Evolutionary conservation across 30 jellyfish, hydroid and myxozoan genomes (phyloP).

Genomic region (Turritopsis rubra): DNA sequence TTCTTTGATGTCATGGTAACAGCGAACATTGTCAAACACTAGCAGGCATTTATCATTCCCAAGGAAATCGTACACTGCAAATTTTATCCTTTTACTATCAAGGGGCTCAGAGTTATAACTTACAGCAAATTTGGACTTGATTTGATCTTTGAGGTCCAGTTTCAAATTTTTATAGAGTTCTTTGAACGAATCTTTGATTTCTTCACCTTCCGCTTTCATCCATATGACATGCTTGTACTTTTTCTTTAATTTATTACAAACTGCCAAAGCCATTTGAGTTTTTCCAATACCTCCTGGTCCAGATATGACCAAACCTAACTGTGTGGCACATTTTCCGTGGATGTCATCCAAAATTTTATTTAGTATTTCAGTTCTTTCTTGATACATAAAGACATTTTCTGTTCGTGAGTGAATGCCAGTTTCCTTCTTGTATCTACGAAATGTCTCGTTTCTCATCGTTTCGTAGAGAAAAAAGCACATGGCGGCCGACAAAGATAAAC

Average conservation of each 20-base stretch:
- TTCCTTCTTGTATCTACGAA: background rate
- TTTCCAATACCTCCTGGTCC: background rate
- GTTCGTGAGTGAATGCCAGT: background rate
- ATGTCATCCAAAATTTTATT: background rate
- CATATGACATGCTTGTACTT: background rate
- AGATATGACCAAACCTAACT: background rate
- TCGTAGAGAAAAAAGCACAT: background rate
- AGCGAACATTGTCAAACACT: background rate
- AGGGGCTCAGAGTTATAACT: background rate
- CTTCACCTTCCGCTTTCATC: background rate
- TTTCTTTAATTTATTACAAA: background rate
- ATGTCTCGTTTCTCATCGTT: background rate
- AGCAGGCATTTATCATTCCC: background rate
- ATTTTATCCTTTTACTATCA: background rate
- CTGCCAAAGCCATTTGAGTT: background rate
- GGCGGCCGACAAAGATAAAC: background rate
- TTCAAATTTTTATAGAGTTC: background rate
- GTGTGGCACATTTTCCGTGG: background rate
- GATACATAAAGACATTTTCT: background rate
- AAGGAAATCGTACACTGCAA: background rate
- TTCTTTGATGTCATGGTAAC: background rate
- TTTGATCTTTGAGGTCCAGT: background rate
- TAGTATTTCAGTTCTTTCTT: background rate
- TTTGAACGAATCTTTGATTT: background rate
- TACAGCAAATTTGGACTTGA: background rate